A percentile compares a stretch with the other conserved stretches of the same genome.
These are phyloP conservation scores for Azemiops feae DNA, from an alignment of 2,113 vertebrate genomes.

Conservation along the genomic window DNA sequence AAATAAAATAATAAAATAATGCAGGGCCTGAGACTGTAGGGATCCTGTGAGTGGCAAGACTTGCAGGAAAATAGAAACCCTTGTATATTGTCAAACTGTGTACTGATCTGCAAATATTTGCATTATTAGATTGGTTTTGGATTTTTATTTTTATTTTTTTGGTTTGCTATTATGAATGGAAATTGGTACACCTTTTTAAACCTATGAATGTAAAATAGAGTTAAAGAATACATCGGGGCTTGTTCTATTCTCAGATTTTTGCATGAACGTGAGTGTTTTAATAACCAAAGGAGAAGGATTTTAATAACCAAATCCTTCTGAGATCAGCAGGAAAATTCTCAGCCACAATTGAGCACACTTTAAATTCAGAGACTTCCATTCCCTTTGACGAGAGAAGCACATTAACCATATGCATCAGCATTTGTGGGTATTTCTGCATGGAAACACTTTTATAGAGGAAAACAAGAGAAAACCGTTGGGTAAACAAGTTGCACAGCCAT, in stretches of 20 bases:
- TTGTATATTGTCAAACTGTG: not conserved
- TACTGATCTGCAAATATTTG: not conserved
- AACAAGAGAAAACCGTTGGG: not conserved
- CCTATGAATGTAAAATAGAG: conserved; percentile 55
- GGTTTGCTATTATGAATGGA: conserved; percentile 9
- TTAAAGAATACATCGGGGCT: conserved; percentile 41
- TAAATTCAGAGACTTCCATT: fast-evolving
- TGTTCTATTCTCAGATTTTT: not conserved
- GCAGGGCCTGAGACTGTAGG: fast-evolving
- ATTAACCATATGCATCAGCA: not conserved
- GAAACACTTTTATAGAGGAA: not conserved
- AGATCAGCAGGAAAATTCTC: not conserved
- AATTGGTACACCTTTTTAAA: conserved; percentile 43
- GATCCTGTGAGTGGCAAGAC: not conserved
- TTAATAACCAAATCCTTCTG: not conserved
- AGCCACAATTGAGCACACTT: not conserved
- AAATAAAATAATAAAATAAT: too few species aligned
- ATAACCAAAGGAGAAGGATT: not conserved
- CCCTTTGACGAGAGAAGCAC: not conserved
- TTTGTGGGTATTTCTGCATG: not conserved
- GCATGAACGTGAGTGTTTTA: conserved; percentile 1
- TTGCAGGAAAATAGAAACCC: not conserved
- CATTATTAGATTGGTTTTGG: not conserved
- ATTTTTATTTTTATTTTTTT: not conserved
- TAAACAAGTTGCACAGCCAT: not conserved